A percentile compares a stretch with the other conserved stretches of the same genome.
Conservation (phyloP, 1,140 invertebrate species). For the Ditylenchus dipsaci region DNA sequence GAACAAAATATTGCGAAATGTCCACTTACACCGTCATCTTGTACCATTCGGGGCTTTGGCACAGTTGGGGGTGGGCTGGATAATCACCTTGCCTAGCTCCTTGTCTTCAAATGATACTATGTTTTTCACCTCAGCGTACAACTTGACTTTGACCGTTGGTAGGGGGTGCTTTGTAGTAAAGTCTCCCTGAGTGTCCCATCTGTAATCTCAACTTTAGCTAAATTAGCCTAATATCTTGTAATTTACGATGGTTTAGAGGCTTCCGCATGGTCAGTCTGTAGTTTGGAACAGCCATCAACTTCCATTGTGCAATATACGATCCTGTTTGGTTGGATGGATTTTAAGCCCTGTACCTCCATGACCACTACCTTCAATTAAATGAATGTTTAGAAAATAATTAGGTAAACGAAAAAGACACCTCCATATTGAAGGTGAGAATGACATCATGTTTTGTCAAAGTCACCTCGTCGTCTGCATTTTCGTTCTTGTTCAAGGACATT, state of each 20-base stretch:
- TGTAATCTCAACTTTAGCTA: conserved; percentile 30
- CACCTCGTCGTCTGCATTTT: conserved; percentile 54
- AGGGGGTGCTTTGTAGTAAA: conserved; percentile 94
- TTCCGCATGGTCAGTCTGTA: conserved; percentile 98
- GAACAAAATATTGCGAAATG: no score
- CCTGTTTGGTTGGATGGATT: conserved; percentile 87
- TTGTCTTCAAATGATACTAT: conserved; percentile 97
- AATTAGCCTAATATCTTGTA: background rate
- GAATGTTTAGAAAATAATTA: background rate
- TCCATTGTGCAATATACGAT: conserved; percentile 99
- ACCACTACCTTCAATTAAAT: conserved; percentile 80
- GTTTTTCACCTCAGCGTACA: conserved; percentile 85
- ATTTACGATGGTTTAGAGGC: conserved; percentile 78
- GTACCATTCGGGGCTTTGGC: conserved; percentile 82
- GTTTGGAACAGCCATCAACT: conserved; percentile 88
- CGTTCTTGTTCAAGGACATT: conserved; percentile 54
- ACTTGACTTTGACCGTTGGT: conserved; percentile 86
- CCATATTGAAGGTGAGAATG: conserved; percentile 55
- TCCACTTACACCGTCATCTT: conserved; percentile 73
- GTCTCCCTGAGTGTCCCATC: conserved; percentile 77
- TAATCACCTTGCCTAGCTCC: conserved; percentile 59
- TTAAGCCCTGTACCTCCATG: conserved; percentile 96
- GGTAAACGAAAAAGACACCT: conserved; percentile 36
- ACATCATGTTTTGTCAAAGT: conserved; percentile 55
- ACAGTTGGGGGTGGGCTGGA: conserved; percentile 60